Evolutionary conservation across 2,797 vertebrate species (phyloP), one percentile per base, ranked within the genome.

Genomic region (Gila robusta): DNA sequence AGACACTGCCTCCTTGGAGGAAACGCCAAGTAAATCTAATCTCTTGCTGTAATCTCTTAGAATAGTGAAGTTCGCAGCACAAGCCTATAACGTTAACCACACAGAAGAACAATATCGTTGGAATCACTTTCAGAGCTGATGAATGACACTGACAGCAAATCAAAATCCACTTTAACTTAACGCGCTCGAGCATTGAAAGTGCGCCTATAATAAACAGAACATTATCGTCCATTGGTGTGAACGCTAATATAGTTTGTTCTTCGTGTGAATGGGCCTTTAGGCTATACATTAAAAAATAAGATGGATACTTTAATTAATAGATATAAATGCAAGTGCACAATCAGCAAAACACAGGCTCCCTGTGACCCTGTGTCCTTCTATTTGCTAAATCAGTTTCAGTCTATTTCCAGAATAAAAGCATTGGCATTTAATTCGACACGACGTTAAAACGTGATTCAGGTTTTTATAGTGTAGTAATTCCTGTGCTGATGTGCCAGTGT

Each of bases 391-490:
- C 23, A 32, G 19, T 67, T 47, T 32, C 10, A 3, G 26, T 79
- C 59, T 47, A 66, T 79, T 66, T 79, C 17, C 59, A 66, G 59
- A 67, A 47, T 66, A 80, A 80, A 66, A 23, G 41, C 17, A 11
- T 6, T 49, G 59, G 9, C 78, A 49, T 80, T 82, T 41, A 71
- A 28, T 71, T 67, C 6, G 10, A 23, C 26, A 23, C 23, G 39
- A 32, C 11, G 5, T 66, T 71, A 56, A 70, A 82, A 17, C 67
- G 71, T 70, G 32, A 39, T 54, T 82, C 35, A 2, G 67, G n/a
- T 70, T 70, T 71, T 41, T 16, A 54, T 82, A 41, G 47, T 35
- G 28, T 35, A 64, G 35, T 81, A 81, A 81, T 81, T 69, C 44
- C 28, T n/a, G 39, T 69, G 64, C 28, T 69, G 79, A 35, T 54